These are phyloP conservation scores for Aproaerema taeniolella DNA, from an alignment of 2,888 invertebrate species.

Conservation along the genomic window DNA sequence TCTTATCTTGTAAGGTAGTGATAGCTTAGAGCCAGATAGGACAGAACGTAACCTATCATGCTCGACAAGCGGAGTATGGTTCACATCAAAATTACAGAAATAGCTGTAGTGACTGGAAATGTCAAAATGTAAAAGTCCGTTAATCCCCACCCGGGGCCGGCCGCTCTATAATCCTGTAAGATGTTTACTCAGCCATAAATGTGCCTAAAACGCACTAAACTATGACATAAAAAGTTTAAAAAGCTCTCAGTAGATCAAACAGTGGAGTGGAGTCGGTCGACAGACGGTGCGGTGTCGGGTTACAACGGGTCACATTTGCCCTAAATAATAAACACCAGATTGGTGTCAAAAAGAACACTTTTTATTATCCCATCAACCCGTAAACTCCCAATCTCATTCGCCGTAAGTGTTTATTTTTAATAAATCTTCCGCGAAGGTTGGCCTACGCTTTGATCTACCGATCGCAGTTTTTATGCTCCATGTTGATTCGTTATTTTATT, in stretches of 20 bases:
- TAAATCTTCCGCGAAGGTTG: slow-evolving; percentile 62
- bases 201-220: slow-evolving; percentile 67
- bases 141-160: slow-evolving; percentile 33
- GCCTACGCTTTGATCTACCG: slow-evolving; percentile 42
- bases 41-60: too few relatives aligned
- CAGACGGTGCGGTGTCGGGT: slow-evolving; percentile 64
- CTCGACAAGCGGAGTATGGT: slow-evolving; percentile 15
- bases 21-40: too few relatives aligned
- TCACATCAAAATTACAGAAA: slow-evolving; percentile 28
- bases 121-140: slow-evolving; percentile 39
- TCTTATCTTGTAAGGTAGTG: background rate
- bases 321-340: slow-evolving; percentile 74
- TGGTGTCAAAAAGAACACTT: slow-evolving; percentile 73
- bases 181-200: slow-evolving; percentile 72
- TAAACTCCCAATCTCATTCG: slow-evolving; percentile 48
- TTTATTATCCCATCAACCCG: slow-evolving; percentile 70
- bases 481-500: slow-evolving; percentile 30
- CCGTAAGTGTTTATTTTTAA: slow-evolving; percentile 57
- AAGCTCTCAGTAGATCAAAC: slow-evolving; percentile 78
- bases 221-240: slow-evolving; percentile 76
- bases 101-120: slow-evolving; percentile 25
- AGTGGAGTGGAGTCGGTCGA: slow-evolving; percentile 62
- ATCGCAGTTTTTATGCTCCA: slow-evolving; percentile 35
- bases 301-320: slow-evolving; percentile 70
- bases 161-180: slow-evolving; percentile 50